These are phyloP conservation scores for Spinus pinus DNA, from an alignment of 2,797 vertebrate species.

Conservation along the genomic window DNA sequence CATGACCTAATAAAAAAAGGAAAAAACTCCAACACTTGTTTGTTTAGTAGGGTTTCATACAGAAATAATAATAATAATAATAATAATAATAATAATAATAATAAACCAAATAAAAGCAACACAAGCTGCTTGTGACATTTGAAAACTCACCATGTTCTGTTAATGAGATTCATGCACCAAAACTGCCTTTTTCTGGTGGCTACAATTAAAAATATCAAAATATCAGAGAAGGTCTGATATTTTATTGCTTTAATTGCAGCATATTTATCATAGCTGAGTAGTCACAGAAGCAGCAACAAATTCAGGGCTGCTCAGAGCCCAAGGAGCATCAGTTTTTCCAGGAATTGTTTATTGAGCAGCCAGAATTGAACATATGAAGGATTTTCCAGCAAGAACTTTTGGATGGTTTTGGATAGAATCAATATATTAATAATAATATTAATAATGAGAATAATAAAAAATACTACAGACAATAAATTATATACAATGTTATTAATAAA, in stretches of 20 bases:
- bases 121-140: not conserved
- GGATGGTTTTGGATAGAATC: not conserved
- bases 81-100: no score
- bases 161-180: constrained; percentile 14
- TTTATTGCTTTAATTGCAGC: not conserved
- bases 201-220: constrained; percentile 21
- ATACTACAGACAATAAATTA: not conserved
- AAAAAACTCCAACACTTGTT: not conserved
- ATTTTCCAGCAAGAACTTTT: not conserved
- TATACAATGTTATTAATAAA: no score
- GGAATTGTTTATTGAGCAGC: not conserved
- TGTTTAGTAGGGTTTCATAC: not conserved
- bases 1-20: not conserved
- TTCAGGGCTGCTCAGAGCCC: not conserved
- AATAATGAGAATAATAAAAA: not conserved
- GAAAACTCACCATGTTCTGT: not conserved
- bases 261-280: not conserved
- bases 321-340: not conserved
- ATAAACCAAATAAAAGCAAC: not conserved
- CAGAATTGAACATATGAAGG: not conserved
- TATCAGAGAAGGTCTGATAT: not conserved
- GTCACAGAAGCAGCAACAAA: not conserved
- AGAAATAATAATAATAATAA: no score
- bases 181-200: not conserved
- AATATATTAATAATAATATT: not conserved